phyloP scores from a whole-genome alignment of 2,113 vertebrate genomes.

The Myotis yumanensis region DNA sequence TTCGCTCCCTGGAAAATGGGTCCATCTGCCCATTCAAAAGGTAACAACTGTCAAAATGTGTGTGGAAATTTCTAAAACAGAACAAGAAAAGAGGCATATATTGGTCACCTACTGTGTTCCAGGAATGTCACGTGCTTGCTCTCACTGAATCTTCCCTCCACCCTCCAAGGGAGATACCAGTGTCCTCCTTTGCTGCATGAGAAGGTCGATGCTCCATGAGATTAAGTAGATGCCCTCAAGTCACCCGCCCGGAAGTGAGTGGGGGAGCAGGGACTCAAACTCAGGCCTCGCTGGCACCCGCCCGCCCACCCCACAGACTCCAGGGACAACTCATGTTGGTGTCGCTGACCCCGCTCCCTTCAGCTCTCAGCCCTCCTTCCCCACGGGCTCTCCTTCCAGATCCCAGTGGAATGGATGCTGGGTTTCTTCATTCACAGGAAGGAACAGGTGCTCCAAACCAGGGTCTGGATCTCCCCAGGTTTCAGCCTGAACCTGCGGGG shows the following conservation, averaged over 20 bases:
- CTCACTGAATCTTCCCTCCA: slow-evolving; percentile 41
- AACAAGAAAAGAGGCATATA: not conserved
- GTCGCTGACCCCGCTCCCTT: not conserved
- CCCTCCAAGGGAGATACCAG: not conserved
- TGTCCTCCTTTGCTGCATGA: slow-evolving; percentile 58
- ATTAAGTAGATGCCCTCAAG: slow-evolving; percentile 32
- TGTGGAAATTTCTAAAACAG: not conserved
- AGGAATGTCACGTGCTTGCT: not conserved
- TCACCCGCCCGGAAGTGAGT: slow-evolving; percentile 13
- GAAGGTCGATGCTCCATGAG: slow-evolving; percentile 40
- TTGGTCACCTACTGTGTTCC: slow-evolving; percentile 19
- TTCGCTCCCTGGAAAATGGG: not conserved
- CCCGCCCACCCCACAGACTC: fast-evolving
- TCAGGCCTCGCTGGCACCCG: not conserved
- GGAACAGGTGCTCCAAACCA: not conserved
- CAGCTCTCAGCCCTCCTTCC: not conserved
- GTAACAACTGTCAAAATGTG: not conserved
- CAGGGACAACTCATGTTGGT: not conserved
- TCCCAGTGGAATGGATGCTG: not conserved
- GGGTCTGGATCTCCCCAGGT: not conserved
- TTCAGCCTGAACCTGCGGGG: not conserved
- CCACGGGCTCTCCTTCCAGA: not conserved
- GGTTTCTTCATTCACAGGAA: slow-evolving; percentile 8
- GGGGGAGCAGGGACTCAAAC: slow-evolving; percentile 2
- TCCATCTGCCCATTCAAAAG: not conserved